These are phyloP conservation scores for Bombyx mori DNA, from an alignment of 1,140 invertebrate genomes.

Conservation along the genomic window DNA sequence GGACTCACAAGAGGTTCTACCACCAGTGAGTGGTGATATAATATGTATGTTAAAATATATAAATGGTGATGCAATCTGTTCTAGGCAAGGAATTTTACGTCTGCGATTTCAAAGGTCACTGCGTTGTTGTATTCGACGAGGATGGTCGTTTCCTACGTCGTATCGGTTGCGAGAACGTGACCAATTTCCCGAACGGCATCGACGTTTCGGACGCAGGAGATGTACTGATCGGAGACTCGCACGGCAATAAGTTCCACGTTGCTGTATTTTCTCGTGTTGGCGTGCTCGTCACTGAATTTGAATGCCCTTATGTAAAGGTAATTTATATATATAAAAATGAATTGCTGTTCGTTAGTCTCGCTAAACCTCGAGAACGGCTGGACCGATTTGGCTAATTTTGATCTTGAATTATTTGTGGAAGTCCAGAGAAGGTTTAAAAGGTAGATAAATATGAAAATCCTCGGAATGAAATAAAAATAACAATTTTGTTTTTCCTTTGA, in stretches of 20 bases:
- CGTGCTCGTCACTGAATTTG: slow-evolving; percentile 91
- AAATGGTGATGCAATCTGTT: slow-evolving; percentile 19
- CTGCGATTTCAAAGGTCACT: slow-evolving; percentile 98
- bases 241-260: slow-evolving; percentile 97
- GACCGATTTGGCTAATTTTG: too few species aligned
- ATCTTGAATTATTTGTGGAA: too few species aligned
- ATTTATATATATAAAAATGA: too few species aligned
- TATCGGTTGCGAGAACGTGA: slow-evolving; percentile 95
- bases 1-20: too few species aligned
- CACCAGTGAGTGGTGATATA: too few species aligned
- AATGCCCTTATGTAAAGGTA: slow-evolving; percentile 97
- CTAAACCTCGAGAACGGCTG: too few species aligned
- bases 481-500: too few species aligned
- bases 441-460: too few species aligned
- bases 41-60: too few species aligned
- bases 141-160: slow-evolving; percentile 91
- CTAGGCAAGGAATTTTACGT: slow-evolving; percentile 95
- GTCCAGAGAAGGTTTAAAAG: too few species aligned
- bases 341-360: too few species aligned
- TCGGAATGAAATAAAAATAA: too few species aligned
- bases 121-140: slow-evolving; percentile 95
- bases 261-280: slow-evolving; percentile 93
- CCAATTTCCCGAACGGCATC: slow-evolving; percentile 97
- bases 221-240: slow-evolving; percentile 96
- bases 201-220: slow-evolving; percentile 97